These are phyloP conservation scores for Sclerodermus sp. DNA, from an alignment of 2,888 invertebrate species.

Conservation along the genomic window DNA sequence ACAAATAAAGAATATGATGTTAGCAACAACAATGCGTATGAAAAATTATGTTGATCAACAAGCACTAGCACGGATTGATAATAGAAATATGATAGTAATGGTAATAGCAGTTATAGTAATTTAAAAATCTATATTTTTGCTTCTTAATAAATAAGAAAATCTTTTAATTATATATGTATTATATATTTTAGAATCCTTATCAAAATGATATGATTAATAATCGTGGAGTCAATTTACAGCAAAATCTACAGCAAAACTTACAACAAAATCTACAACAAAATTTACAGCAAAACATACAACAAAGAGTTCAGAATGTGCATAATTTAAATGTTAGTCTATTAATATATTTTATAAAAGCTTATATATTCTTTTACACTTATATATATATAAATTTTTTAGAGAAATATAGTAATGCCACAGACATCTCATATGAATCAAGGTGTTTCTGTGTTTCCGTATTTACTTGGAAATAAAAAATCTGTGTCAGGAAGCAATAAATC, in stretches of 20 bases:
- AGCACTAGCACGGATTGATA: background rate
- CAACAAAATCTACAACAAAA: background rate
- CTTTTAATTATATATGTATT: background rate
- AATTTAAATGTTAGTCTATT: too few species aligned
- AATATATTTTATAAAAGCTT: too few species aligned
- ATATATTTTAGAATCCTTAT: background rate
- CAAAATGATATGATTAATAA: background rate
- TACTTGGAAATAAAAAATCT: too few species aligned
- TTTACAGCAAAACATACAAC: background rate
- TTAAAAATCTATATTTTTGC: background rate
- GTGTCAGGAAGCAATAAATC: too few species aligned
- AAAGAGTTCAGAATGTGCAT: too few species aligned
- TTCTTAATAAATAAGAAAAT: background rate
- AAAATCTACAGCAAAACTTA: background rate
- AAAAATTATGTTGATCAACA: background rate
- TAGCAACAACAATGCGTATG: background rate
- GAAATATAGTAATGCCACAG: too few species aligned
- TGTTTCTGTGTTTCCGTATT: too few species aligned
- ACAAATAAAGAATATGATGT: background rate
- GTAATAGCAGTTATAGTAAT: background rate
- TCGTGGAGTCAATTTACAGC: background rate
- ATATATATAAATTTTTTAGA: too few species aligned
- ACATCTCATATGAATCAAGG: too few species aligned
- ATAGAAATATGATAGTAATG: background rate
- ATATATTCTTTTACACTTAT: too few species aligned